Conservation (phyloP, 2,888 invertebrate species). For the Cartodere bifasciata region DNA sequence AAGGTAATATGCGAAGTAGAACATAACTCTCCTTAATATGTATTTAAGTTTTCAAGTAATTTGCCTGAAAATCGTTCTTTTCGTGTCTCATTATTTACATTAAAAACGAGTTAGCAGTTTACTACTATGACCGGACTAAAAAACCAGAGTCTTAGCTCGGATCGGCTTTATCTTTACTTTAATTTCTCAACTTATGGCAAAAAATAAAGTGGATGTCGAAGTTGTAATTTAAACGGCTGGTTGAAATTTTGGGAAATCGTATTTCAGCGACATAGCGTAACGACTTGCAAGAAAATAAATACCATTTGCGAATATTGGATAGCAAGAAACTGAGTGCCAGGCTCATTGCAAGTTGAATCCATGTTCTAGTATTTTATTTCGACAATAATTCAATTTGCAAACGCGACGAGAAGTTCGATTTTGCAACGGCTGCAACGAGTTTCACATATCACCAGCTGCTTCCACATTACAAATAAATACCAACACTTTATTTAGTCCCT, state of each 20-base stretch:
- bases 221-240: no score
- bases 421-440: constrained; percentile 18
- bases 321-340: constrained; percentile 21
- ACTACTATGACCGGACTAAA: no score
- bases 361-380: constrained; percentile 22
- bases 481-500: constrained; percentile 11
- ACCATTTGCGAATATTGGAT: constrained; percentile 23
- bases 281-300: constrained; percentile 22
- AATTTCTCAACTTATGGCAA: no score
- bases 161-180: no score
- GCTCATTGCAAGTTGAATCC: constrained; percentile 21
- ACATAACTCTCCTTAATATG: no score
- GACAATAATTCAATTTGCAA: constrained; percentile 23
- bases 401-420: constrained; percentile 23
- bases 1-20: no score
- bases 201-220: no score
- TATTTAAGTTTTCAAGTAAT: no score
- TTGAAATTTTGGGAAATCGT: constrained; percentile 15
- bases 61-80: no score
- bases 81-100: no score
- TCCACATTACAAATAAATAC: constrained; percentile 17
- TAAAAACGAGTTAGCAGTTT: no score
- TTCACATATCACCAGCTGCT: constrained; percentile 20
- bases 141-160: no score
- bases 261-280: constrained; percentile 20